phyloP scores from a whole-genome alignment of 1,140 invertebrate species.

The Papilio polytes region DNA sequence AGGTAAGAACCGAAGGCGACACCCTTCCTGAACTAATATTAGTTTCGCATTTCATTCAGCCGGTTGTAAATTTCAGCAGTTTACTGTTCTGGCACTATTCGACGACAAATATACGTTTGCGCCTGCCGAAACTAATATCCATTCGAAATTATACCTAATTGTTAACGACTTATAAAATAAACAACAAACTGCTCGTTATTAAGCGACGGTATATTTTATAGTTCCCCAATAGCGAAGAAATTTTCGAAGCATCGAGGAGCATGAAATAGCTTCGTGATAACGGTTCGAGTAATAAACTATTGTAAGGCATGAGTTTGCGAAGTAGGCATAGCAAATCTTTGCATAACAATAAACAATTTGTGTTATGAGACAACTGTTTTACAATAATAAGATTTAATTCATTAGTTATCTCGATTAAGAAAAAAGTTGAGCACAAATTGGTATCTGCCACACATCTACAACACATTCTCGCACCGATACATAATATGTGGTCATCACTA shows the following conservation, averaged over 20 bases:
- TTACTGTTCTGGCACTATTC: constrained; percentile 63
- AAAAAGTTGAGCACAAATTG: too few relatives aligned
- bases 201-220: constrained; percentile 24
- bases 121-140: constrained; percentile 50
- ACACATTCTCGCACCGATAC: too few relatives aligned
- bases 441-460: too few relatives aligned
- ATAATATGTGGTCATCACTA: too few relatives aligned
- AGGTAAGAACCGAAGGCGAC: constrained; percentile 43
- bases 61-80: constrained; percentile 64
- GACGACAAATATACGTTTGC: constrained; percentile 60
- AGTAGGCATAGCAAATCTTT: constrained; percentile 8
- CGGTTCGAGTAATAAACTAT: constrained; percentile 30
- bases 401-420: not conserved
- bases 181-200: constrained; percentile 39
- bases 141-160: constrained; percentile 45
- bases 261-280: constrained; percentile 39
- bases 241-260: constrained; percentile 26
- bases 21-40: constrained; percentile 62
- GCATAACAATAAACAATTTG: not conserved
- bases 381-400: too few relatives aligned
- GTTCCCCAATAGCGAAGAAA: constrained; percentile 1
- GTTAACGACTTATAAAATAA: constrained; percentile 38
- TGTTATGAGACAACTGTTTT: not conserved
- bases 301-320: constrained; percentile 6
- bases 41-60: constrained; percentile 64